Conservation (phyloP, 2,797 vertebrate genomes). For the Acipenser ruthenus region DNA sequence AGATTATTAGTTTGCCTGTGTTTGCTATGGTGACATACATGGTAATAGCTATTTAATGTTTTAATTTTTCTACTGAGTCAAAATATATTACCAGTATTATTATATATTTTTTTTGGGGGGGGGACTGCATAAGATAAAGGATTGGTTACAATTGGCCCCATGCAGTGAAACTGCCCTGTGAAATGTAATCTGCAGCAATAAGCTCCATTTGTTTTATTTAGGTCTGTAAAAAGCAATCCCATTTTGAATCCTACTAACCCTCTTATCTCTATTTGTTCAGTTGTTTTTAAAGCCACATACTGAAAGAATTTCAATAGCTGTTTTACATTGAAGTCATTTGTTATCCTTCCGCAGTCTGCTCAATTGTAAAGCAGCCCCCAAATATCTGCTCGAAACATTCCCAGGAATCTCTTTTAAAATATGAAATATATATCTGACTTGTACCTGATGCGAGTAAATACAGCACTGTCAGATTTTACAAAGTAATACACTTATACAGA, state of each 20-base stretch:
- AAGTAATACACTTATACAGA: too few relatives aligned
- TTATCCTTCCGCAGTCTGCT: conserved; percentile 97
- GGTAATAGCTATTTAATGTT: conserved; percentile 59
- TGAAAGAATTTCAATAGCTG: conserved; percentile 99
- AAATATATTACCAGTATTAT: conserved; percentile 36
- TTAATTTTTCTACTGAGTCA: conserved; percentile 56
- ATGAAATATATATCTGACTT: conserved; percentile 44
- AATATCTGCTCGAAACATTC: conserved; percentile 87
- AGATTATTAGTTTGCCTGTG: conserved; percentile 64
- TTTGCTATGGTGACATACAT: conserved; percentile 68
- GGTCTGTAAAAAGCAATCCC: conserved; percentile 78
- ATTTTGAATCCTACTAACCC: conserved; percentile 94
- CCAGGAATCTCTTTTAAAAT: conserved; percentile 42
- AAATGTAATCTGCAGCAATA: conserved; percentile 79
- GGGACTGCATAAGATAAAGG: conserved; percentile 45
- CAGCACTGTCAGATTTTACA: too few relatives aligned
- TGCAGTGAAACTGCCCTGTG: conserved; percentile 72
- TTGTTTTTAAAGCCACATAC: conserved; percentile 99
- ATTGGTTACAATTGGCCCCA: conserved; percentile 72
- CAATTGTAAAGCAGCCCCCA: conserved; percentile 91
- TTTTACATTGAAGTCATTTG: conserved; percentile 99
- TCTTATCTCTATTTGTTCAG: conserved; percentile 99
- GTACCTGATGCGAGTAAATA: conserved; percentile 5
- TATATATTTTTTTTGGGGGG: too few relatives aligned
- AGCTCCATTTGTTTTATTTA: conserved; percentile 90